A percentile compares a stretch with the other conserved stretches of the same genome.
Conservation (phyloP, 2,113 vertebrate genomes). For the Platysteira castanea region DNA sequence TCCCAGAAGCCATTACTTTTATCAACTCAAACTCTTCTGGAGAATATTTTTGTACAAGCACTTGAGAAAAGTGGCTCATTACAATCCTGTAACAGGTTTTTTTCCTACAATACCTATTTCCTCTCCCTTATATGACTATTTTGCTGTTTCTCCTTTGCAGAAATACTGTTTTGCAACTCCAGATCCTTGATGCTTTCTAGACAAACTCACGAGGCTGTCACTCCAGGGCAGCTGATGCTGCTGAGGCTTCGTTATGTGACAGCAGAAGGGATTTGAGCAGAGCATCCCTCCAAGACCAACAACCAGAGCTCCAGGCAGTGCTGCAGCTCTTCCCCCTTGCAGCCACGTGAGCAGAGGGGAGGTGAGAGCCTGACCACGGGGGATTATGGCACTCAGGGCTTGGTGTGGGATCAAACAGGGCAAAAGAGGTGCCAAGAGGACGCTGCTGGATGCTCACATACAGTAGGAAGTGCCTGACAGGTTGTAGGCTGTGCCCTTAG, state of each 20-base stretch:
- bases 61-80: background rate
- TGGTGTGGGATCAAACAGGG: background rate
- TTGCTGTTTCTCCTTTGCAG: background rate
- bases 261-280: background rate
- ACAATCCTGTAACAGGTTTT: background rate
- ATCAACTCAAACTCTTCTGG: background rate
- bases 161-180: background rate
- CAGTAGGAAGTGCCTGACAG: background rate
- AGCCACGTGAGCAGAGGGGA: fast-evolving
- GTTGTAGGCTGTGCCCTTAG: background rate
- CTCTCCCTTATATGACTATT: background rate
- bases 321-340: background rate
- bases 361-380: background rate
- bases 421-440: background rate
- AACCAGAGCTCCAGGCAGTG: background rate
- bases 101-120: background rate
- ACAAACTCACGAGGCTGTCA: background rate
- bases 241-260: background rate
- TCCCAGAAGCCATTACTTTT: background rate
- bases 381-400: background rate
- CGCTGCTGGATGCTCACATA: background rate
- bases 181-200: background rate
- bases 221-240: background rate
- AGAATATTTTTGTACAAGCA: background rate
- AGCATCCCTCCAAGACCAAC: background rate